Conservation (phyloP, 2,888 invertebrate species). For the Cerastoderma edule region DNA sequence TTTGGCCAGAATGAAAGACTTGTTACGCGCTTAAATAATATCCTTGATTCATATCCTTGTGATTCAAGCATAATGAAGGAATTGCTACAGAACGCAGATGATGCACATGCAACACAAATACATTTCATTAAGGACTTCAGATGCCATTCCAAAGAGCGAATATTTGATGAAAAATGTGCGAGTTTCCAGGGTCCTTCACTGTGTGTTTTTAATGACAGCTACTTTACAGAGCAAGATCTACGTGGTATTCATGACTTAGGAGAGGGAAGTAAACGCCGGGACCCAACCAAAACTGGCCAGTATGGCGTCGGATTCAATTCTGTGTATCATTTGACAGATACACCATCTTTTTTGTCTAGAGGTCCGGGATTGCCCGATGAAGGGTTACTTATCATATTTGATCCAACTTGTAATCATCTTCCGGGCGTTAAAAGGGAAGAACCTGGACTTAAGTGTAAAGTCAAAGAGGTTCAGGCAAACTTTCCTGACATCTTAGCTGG, state of each 20-base stretch:
- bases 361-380: slow-evolving; percentile 56
- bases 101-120: slow-evolving; percentile 78
- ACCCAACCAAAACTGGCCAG: slow-evolving; percentile 79
- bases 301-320: slow-evolving; percentile 83
- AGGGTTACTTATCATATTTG: slow-evolving; percentile 68
- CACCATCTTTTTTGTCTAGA: slow-evolving; percentile 79
- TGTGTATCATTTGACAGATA: slow-evolving; percentile 82
- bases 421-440: slow-evolving; percentile 1
- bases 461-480: slow-evolving; percentile 30
- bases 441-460: slow-evolving; percentile 32
- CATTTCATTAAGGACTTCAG: slow-evolving; percentile 64
- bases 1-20: slow-evolving; percentile 80
- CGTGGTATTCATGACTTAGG: slow-evolving; percentile 80
- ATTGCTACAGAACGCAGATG: slow-evolving; percentile 80
- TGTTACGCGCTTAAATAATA: slow-evolving; percentile 72
- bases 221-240: slow-evolving; percentile 76
- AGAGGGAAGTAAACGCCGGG: slow-evolving; percentile 77
- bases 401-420: slow-evolving; percentile 67
- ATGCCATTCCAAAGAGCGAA: slow-evolving; percentile 12
- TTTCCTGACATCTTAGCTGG: slow-evolving; percentile 56
- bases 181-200: slow-evolving; percentile 28
- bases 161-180: slow-evolving; percentile 47
- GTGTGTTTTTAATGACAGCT: slow-evolving; percentile 78
- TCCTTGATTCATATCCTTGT: slow-evolving; percentile 77
- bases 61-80: slow-evolving; percentile 80